Base-by-base conservation (phyloP, 2,113 vertebrate species). In the Oenanthe melanoleuca region DNA sequence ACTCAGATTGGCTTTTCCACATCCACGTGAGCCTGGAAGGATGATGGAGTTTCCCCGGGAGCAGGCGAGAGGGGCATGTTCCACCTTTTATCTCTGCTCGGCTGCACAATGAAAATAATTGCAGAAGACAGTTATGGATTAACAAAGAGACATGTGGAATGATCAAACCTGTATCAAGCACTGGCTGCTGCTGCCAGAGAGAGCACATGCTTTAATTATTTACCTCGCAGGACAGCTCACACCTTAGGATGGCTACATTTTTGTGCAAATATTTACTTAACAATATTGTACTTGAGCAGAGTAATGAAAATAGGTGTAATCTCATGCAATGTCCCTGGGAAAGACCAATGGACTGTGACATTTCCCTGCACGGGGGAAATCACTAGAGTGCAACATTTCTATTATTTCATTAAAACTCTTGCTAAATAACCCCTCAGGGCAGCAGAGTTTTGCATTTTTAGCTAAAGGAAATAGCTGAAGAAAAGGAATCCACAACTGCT, bases 71-170 rank as follows among this genome's bases (percentile, higher is more conserved):
- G 96, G 95, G 96, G 89, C 95, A 64, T 71, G 95, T 96, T 98
- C 96, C 71, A 94, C 98, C 98, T 98, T 98, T 98, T 98, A 98
- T 98, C 98, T 97, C 82, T 97, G 97, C 98, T 97, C 95, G 97
- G 95, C 93, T 98, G 96, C 93, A 71, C 45, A 22, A 96, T 97
- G 98, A 97, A 97, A 97, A 97, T 98, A 98, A 98, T 98, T 97
- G 96, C 95, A 97, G 93, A 92, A 96, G 98, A 98, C 98, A 98
- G 98, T 97, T 98, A 98, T 98, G 98, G 98, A 98, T 98, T 98
- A 97, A 97, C 97, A 98, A 96, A 98, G 97, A 97, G 97, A 96
- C 97, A 94, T 88, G 95, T 86, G 97, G 98, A 98, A 98, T 95
- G 89, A 98, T 98, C 98, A 98, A 97, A 97, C 97, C 96, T 97